These are phyloP conservation scores for Plestiodon gilberti DNA, from an alignment of 2,113 vertebrate species.

Conservation along the genomic window DNA sequence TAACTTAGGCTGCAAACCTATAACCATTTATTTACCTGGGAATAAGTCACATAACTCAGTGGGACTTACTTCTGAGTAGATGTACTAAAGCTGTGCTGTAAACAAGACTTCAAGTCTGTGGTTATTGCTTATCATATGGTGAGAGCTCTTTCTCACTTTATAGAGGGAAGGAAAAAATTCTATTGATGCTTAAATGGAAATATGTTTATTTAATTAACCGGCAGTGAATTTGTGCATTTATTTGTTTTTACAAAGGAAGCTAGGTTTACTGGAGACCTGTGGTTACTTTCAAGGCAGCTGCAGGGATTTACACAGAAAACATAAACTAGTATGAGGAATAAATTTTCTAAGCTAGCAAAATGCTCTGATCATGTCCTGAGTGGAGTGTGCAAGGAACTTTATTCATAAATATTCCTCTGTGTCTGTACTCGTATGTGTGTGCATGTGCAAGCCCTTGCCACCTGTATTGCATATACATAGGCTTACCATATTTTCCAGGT, in stretches of 20 bases:
- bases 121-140: constrained; percentile 45
- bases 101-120: background rate
- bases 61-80: no score
- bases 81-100: no score
- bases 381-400: constrained; percentile 4
- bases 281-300: constrained; percentile 61
- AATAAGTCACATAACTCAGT: no score
- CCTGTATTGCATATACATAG: background rate
- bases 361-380: constrained; percentile 30
- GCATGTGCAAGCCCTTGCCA: no score
- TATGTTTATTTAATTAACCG: constrained; percentile 39
- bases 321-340: constrained; percentile 36
- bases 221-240: constrained; percentile 25
- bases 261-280: constrained; percentile 51
- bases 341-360: constrained; percentile 38
- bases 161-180: constrained; percentile 8
- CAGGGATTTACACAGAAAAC: constrained; percentile 58
- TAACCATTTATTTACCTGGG: no score
- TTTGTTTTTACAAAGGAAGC: constrained; percentile 47
- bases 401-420: background rate
- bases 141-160: background rate
- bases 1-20: constrained; percentile 30
- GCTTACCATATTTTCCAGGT: no score
- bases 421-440: background rate
- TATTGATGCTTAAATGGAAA: constrained; percentile 54